Evolutionary conservation across 2,113 vertebrate species (phyloP), one percentile per base, ranked within the genome.

Genomic region (Cepphus grylle): DNA sequence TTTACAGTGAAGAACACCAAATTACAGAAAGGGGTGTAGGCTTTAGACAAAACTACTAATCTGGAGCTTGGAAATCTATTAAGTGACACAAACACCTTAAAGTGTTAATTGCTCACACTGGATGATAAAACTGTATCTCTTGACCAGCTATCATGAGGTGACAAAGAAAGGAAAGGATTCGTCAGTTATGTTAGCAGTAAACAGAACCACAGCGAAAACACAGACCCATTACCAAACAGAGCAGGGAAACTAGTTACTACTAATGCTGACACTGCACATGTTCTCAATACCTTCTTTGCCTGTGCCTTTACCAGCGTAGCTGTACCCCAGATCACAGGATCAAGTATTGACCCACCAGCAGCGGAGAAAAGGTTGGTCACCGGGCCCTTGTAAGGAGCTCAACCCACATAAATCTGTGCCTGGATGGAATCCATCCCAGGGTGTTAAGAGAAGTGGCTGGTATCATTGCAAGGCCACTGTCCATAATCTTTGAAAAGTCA

Each of bases 371-470:
- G 22, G 15, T 26, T 71, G 12, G 14, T 43, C 17, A 56, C 36
- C 2, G 2, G n/a, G 7, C 7, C 71, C 8, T 58, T 56, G 7
- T 12, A n/a, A 69, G 34, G 42, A 47, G 5, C 22, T 56, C 22
- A 72, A 49, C 6, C 1, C 15, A 5, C 11, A 23, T 19, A 79
- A 78, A 49, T 16, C 30, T 56, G 6, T 25, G 20, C 30, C 50
- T 0, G 4, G 15, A 23, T 1, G 4, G 18, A 70, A 71, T 78
- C 56, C 12, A 43, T 3, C 5, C 49, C 21, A 36, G 11, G 11
- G 15, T 50, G 17, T 36, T 73, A 78, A 47, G 47, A 69, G 23
- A 61, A n/a, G 40, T 40, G n/a, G 34, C 25, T 62, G 9, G 47
- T 25, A 45, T 3, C 20, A 3, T 14, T 86, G 27, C 47, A 47